Base-by-base conservation (phyloP, 2,888 invertebrate genomes). In the Agonum fuliginosum region DNA sequence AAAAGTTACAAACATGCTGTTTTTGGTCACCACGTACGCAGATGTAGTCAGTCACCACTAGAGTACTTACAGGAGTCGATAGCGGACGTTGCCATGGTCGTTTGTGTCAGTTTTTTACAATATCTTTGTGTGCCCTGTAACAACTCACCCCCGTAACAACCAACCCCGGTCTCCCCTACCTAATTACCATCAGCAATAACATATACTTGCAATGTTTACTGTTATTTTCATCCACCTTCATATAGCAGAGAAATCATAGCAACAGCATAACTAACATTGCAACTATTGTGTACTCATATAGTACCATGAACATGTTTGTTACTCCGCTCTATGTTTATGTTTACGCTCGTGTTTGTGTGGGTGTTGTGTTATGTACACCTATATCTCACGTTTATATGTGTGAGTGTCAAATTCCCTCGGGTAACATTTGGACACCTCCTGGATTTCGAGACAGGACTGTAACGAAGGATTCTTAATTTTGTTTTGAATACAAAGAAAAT, bases 371-470 rank as follows among this genome's bases (percentile, higher is more conserved):
- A n/a, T n/a, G n/a, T n/a, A n/a, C n/a, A n/a, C n/a, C n/a, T n/a
- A 12, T 41, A 22, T 30, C 34, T 48, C 30, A 30, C 3, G 30
- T 30, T 30, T 27, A 17, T 12, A 14, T 71, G 71, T 17, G 51
- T 51, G 48, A 30, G 24, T 46, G 41, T 51, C 30, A 48, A 27
- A 51, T 30, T 51, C 46, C 71, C 27, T 12, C n/a, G 51, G 71
- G 71, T 51, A 19, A 19, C 34, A 34, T 51, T 17, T 10, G 34
- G 48, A 48, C 51, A 51, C 71, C 67, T 67, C 20, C 22, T 22
- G 67, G 37, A 62, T 46, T 17, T 17, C 8, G 17, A 14, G 14
- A 0, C 46, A 46, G 46, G 1, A 46, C 46, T 12, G 19, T 46
- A 46, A 10, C 6, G 17, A 2, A 46, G 46, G 12, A 17, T 46